Conservation (phyloP, 2,797 vertebrate species). For the Crenuchus spilurus region DNA sequence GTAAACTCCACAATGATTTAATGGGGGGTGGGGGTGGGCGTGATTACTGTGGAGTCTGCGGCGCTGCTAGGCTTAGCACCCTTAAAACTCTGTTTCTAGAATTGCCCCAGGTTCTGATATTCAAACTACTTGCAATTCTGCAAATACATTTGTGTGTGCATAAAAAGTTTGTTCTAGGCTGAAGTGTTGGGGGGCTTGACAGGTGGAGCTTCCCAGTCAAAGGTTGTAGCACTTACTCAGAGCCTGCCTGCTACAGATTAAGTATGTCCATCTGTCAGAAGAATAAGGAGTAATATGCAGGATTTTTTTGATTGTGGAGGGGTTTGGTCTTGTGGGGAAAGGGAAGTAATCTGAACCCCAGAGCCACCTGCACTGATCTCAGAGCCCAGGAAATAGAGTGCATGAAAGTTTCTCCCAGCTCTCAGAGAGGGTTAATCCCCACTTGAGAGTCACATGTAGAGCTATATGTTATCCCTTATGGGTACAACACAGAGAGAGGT, state of each 20-base stretch:
- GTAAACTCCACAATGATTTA: too few relatives aligned
- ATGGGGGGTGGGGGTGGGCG: too few relatives aligned
- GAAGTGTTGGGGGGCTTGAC: slow-evolving; percentile 64
- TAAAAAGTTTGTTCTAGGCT: too few relatives aligned
- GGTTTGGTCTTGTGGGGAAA: slow-evolving; percentile 42
- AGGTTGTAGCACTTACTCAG: slow-evolving; percentile 72
- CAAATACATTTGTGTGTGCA: too few relatives aligned
- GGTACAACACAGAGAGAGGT: slow-evolving; percentile 20
- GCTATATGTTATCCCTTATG: slow-evolving; percentile 24
- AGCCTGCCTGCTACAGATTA: slow-evolving; percentile 64
- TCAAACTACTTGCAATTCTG: too few relatives aligned
- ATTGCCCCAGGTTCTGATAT: too few relatives aligned
- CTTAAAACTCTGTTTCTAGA: too few relatives aligned
- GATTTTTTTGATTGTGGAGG: slow-evolving; percentile 72
- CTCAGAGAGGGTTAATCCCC: slow-evolving; percentile 41
- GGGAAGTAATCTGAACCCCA: slow-evolving; percentile 69
- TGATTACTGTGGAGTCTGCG: too few relatives aligned
- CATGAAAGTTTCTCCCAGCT: slow-evolving; percentile 44
- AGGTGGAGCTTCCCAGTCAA: slow-evolving; percentile 74
- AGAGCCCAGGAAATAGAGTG: slow-evolving; percentile 59
- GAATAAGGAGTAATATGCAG: slow-evolving; percentile 74
- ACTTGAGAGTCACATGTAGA: slow-evolving; percentile 48
- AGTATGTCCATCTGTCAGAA: slow-evolving; percentile 76
- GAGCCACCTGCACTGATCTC: slow-evolving; percentile 75
- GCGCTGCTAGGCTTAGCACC: too few relatives aligned